Percentiles rank a stretch among this genome's conserved stretches.
Conservation (phyloP, 2,113 vertebrate genomes). For the Eudyptes chrysolophus region DNA sequence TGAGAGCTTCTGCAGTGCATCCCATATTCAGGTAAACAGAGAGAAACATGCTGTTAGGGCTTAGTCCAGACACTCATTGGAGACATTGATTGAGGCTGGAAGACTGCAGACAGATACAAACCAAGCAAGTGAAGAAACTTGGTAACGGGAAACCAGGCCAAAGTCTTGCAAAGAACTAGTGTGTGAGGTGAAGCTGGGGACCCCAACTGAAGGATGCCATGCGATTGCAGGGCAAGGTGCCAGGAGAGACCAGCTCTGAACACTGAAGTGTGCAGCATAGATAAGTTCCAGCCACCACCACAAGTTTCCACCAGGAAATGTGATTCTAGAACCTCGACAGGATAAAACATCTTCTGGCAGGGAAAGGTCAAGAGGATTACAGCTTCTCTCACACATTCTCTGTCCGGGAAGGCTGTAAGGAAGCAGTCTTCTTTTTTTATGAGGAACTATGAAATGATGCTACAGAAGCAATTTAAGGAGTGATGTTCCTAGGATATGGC, state of each 20-base stretch:
- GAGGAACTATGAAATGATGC: not conserved
- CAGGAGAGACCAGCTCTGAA: not conserved
- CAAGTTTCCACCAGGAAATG: not conserved
- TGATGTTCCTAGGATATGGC: not conserved
- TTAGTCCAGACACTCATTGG: not conserved
- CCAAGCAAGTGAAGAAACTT: not conserved
- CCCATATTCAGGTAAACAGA: not conserved
- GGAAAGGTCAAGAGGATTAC: not conserved
- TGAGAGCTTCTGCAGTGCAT: not conserved
- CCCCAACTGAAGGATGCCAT: not conserved
- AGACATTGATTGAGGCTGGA: not conserved
- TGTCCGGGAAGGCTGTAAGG: not conserved
- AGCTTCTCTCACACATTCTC: not conserved
- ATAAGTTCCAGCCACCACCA: not conserved
- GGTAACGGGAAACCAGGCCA: not conserved
- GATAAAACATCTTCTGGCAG: not conserved
- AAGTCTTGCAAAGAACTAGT: not conserved
- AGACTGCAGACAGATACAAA: not conserved
- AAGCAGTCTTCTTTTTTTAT: not conserved
- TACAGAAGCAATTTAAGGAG: not conserved
- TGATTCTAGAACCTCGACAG: not conserved
- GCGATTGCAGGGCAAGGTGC: not conserved
- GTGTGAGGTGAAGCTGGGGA: not conserved
- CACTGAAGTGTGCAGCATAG: rapidly evolving
- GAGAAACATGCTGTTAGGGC: not conserved